Conservation (phyloP, 2,888 invertebrate species). For the Ectemnius continuus region DNA sequence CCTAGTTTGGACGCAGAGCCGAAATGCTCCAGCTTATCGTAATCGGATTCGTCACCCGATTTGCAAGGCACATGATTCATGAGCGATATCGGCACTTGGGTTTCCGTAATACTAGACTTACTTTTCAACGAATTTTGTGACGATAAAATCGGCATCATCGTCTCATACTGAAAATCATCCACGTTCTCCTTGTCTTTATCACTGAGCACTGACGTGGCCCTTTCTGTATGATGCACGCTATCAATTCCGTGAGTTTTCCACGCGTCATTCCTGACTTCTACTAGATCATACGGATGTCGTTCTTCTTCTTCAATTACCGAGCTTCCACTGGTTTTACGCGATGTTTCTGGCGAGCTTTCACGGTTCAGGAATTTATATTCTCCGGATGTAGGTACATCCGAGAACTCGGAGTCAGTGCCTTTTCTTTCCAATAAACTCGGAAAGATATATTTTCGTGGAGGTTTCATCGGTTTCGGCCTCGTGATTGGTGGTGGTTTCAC, state of each 20-base stretch:
- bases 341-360: constrained; percentile 77
- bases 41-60: constrained; percentile 78
- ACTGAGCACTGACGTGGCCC: constrained; percentile 65
- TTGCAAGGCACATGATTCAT: constrained; percentile 67
- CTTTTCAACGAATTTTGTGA: constrained; percentile 63
- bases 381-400: constrained; percentile 79
- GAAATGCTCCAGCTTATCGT: constrained; percentile 90
- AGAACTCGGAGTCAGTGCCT: constrained; percentile 75
- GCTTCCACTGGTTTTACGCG: constrained; percentile 58
- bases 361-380: constrained; percentile 81
- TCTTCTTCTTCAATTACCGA: constrained; percentile 76
- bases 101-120: constrained; percentile 52
- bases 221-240: constrained; percentile 86
- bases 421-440: constrained; percentile 71
- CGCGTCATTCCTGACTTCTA: constrained; percentile 88
- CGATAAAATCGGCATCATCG: constrained; percentile 61
- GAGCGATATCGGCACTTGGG: constrained; percentile 58
- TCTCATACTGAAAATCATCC: constrained; percentile 72
- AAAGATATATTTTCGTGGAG: constrained; percentile 81
- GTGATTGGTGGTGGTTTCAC: constrained; percentile 79
- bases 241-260: constrained; percentile 90
- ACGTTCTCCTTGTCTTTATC: constrained; percentile 71
- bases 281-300: constrained; percentile 85
- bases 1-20: constrained; percentile 86
- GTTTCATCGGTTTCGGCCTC: constrained; percentile 83